Evolutionary conservation across 37 sponge, comb jelly and placozoan genomes (phyloP).

Genomic region (Axinella damicornis): DNA sequence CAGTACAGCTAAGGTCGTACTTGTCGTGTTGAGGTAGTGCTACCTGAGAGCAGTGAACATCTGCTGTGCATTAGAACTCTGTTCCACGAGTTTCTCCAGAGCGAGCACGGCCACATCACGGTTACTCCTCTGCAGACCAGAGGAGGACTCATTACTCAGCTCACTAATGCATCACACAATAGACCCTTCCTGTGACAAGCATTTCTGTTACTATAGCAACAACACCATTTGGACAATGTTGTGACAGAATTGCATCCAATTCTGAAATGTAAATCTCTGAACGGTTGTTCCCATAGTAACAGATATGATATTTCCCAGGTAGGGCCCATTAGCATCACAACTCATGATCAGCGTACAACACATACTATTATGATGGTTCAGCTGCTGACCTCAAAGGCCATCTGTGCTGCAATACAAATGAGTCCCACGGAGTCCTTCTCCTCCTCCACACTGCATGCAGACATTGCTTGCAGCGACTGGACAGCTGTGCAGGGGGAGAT

Average conservation of each 20-base stretch:
- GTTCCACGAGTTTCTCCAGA: slow-evolving; percentile 66
- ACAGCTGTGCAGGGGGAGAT: slow-evolving; percentile 26
- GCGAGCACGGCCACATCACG: slow-evolving; percentile 69
- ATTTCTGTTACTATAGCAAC: too few relatives aligned
- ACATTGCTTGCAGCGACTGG: slow-evolving; percentile 39
- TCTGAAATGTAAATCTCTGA: too few relatives aligned
- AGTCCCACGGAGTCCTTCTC: slow-evolving; percentile 64
- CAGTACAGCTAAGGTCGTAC: neutral
- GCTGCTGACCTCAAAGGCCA: slow-evolving; percentile 87
- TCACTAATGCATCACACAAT: too few relatives aligned
- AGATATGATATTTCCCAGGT: too few relatives aligned
- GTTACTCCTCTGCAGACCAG: slow-evolving; percentile 53
- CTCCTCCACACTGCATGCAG: slow-evolving; percentile 1
- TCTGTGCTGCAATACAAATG: slow-evolving; percentile 85
- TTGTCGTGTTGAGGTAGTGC: slow-evolving; percentile 8
- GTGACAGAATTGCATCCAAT: too few relatives aligned
- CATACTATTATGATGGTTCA: too few relatives aligned
- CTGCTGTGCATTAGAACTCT: slow-evolving; percentile 48
- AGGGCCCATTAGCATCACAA: too few relatives aligned
- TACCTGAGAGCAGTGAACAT: slow-evolving; percentile 73
- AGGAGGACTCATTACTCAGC: too few relatives aligned
- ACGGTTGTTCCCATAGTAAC: too few relatives aligned
- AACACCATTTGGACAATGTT: too few relatives aligned
- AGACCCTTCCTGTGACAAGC: too few relatives aligned
- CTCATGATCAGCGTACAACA: too few relatives aligned